A percentile compares a stretch with the other conserved stretches of the same genome.
These are phyloP conservation scores for Parotia lawesii DNA, from an alignment of 2,113 vertebrate genomes.

Conservation along the genomic window DNA sequence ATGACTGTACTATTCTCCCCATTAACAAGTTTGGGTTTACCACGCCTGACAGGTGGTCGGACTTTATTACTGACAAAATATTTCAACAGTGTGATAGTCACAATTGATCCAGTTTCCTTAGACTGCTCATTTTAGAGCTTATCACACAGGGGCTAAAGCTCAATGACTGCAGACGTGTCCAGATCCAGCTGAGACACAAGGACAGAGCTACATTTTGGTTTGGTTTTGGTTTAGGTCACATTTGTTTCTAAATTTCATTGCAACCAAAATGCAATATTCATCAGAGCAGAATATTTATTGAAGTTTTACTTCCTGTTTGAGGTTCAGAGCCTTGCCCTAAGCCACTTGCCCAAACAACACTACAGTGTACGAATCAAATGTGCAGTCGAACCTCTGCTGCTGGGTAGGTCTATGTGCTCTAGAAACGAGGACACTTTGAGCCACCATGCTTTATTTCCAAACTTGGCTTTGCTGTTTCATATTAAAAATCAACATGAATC, in stretches of 20 bases:
- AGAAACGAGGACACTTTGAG: not conserved
- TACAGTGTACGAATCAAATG: rapidly evolving
- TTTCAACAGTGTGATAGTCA: not conserved
- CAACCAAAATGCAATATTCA: not conserved
- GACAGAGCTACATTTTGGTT: not conserved
- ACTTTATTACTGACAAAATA: not conserved
- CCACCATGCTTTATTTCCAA: not conserved
- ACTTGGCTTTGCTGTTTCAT: not conserved
- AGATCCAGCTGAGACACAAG: not conserved
- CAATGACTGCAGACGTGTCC: not conserved
- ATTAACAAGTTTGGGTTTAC: not conserved
- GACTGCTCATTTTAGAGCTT: not conserved
- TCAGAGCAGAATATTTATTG: not conserved
- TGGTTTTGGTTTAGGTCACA: not conserved
- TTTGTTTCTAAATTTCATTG: not conserved
- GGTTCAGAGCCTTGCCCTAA: not conserved
- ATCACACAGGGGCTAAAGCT: not conserved
- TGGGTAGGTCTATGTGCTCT: not conserved
- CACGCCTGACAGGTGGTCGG: not conserved
- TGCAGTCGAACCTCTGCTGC: not conserved
- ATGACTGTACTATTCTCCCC: not conserved
- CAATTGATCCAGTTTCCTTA: not conserved
- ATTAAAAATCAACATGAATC: not conserved
- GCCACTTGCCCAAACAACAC: not conserved
- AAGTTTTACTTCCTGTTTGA: not conserved